Conservation (phyloP, 2,888 invertebrate genomes). For the Gisinianus flammeolus region DNA sequence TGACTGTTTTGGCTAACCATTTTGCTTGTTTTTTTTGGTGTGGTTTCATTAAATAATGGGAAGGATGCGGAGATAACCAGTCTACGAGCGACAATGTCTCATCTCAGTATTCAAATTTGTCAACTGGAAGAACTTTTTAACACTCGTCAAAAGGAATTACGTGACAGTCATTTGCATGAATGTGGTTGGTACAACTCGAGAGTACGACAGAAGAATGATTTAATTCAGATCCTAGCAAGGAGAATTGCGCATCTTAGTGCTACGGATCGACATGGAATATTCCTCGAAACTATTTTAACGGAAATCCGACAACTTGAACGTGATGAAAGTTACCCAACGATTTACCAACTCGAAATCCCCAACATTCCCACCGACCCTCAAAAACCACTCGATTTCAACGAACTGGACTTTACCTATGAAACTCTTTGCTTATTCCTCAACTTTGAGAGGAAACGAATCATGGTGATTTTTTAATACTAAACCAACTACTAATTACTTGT, state of each 20-base stretch:
- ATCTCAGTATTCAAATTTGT: conserved; percentile 49
- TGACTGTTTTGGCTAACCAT: conserved; percentile 1
- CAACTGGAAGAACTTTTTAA: conserved; percentile 52
- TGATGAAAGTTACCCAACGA: conserved; percentile 32
- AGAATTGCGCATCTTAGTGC: conserved; percentile 57
- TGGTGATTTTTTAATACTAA: conserved; percentile 50
- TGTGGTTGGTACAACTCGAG: conserved; percentile 53
- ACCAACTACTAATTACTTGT: conserved; percentile 15
- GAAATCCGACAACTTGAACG: conserved; percentile 50
- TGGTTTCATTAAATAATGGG: neutral
- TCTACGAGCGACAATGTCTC: conserved; percentile 50
- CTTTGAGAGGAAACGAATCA: conserved; percentile 54
- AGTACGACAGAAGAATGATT: conserved; percentile 56
- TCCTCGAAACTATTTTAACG: conserved; percentile 54
- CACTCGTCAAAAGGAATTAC: conserved; percentile 50
- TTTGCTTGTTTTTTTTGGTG: conserved; percentile 38
- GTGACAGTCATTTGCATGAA: conserved; percentile 54
- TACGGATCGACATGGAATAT: conserved; percentile 55
- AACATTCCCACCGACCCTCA: conserved; percentile 9
- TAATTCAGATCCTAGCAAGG: conserved; percentile 55
- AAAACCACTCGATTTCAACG: neutral
- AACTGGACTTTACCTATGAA: conserved; percentile 53
- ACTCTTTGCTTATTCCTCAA: conserved; percentile 53
- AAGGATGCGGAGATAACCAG: conserved; percentile 51
- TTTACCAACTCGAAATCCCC: conserved; percentile 20